Evolutionary conservation across 92 coral and sea anemone species (phyloP).

Genomic region (Palythoa caribaeorum): DNA sequence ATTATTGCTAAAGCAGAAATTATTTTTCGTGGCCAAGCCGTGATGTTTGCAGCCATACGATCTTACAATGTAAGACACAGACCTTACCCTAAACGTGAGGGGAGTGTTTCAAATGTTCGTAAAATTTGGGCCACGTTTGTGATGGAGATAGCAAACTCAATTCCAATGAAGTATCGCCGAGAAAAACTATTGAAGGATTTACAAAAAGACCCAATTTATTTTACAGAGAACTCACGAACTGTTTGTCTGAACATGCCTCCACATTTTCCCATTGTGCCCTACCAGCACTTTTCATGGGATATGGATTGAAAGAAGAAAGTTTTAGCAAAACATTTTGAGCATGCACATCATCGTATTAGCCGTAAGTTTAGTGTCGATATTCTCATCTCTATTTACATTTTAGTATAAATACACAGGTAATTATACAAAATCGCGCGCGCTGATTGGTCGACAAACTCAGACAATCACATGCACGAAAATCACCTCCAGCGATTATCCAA

Average conservation of each 20-base stretch:
- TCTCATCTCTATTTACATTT: too few species aligned
- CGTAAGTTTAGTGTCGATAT: too few species aligned
- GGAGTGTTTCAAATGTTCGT: neutral
- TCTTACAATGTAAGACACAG: conserved; percentile 35
- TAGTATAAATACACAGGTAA: too few species aligned
- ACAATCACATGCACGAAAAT: too few species aligned
- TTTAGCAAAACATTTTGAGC: neutral
- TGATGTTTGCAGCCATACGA: conserved; percentile 50
- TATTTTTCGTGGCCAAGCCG: conserved; percentile 64
- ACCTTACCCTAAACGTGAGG: conserved; percentile 53
- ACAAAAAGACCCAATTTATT: conserved; percentile 27
- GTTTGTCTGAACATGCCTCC: conserved; percentile 49
- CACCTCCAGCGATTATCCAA: too few species aligned
- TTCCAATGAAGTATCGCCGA: conserved; percentile 37
- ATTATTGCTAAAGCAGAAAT: conserved; percentile 59
- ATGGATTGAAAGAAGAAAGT: neutral
- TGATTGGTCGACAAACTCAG: too few species aligned
- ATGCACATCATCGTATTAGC: too few species aligned
- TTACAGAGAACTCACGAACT: conserved; percentile 56
- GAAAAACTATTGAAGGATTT: conserved; percentile 29
- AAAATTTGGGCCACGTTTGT: conserved; percentile 55
- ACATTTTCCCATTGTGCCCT: conserved; percentile 43
- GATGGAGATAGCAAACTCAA: neutral
- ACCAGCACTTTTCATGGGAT: conserved; percentile 41
- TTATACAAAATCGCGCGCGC: too few species aligned